Evolutionary conservation across 1,140 invertebrate species (phyloP).

Genomic region (Drosophila eugracilis): DNA sequence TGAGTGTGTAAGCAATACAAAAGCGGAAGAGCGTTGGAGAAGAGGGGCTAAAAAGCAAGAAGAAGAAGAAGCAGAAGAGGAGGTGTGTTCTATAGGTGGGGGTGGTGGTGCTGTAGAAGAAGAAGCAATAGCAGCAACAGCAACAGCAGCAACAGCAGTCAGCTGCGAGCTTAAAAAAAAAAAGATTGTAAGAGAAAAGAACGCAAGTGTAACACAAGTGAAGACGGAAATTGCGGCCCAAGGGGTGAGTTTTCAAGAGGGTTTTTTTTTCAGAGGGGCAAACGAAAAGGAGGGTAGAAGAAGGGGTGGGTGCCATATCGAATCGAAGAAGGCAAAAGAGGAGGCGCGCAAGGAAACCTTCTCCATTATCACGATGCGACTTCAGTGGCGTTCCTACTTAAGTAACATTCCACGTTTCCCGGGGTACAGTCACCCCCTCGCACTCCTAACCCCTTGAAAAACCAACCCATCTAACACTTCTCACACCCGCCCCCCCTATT

Average conservation of each 20-base stretch:
- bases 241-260: slow-evolving; percentile 5
- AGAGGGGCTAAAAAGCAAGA: not conserved
- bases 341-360: slow-evolving; percentile 17
- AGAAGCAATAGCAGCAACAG: not conserved
- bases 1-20: slow-evolving; percentile 79
- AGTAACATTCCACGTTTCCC: slow-evolving; percentile 76
- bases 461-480: not conserved
- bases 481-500: no score
- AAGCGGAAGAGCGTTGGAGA: not conserved
- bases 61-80: not conserved
- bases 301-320: not conserved
- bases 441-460: not conserved
- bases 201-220: slow-evolving; percentile 51
- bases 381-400: slow-evolving; percentile 73
- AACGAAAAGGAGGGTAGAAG: no score
- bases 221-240: slow-evolving; percentile 25
- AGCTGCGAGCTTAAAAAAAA: slow-evolving; percentile 21
- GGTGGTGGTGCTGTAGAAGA: not conserved
- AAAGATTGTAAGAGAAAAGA: slow-evolving; percentile 7
- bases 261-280: slow-evolving; percentile 21
- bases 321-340: not conserved
- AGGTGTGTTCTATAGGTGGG: no score
- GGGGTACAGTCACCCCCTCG: slow-evolving; percentile 39
- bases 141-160: not conserved
- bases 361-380: slow-evolving; percentile 65